Evolutionary conservation across 2,113 vertebrate genomes (phyloP).

Genomic region (Tragelaphus strepsiceros): DNA sequence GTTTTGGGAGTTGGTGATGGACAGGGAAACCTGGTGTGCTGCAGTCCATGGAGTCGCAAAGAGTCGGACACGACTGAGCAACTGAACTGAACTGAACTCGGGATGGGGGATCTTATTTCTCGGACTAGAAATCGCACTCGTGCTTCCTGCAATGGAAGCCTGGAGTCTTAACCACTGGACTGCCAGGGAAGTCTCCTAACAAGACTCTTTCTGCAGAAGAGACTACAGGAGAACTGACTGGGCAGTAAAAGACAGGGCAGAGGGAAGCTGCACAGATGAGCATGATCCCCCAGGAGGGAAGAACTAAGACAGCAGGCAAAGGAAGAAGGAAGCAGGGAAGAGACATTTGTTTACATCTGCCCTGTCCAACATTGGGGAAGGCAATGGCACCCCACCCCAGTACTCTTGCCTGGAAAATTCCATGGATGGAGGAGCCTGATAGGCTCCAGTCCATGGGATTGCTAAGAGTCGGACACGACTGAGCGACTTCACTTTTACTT

Average conservation of each 20-base stretch:
- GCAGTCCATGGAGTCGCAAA: neutral
- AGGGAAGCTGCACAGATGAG: neutral
- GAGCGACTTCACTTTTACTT: too few relatives aligned
- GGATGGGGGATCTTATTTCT: neutral
- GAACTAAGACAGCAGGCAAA: neutral
- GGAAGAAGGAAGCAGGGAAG: neutral
- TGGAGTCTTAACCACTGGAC: neutral
- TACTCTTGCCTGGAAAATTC: too few relatives aligned
- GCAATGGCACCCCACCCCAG: too few relatives aligned
- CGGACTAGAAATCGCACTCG: accelerated
- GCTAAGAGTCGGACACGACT: too few relatives aligned
- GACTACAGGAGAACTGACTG: neutral
- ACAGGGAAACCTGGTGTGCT: neutral
- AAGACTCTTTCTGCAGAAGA: neutral
- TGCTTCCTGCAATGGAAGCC: neutral
- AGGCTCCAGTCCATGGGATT: too few relatives aligned
- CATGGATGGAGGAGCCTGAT: too few relatives aligned
- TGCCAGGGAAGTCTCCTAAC: neutral
- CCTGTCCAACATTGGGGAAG: neutral
- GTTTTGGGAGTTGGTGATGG: neutral
- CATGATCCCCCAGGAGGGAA: neutral
- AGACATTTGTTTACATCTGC: neutral
- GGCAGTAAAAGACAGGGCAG: neutral
- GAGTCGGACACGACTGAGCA: neutral
- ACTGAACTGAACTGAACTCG: neutral